Evolutionary conservation across 2,113 vertebrate species (phyloP).

Genomic region (Upupa epops): DNA sequence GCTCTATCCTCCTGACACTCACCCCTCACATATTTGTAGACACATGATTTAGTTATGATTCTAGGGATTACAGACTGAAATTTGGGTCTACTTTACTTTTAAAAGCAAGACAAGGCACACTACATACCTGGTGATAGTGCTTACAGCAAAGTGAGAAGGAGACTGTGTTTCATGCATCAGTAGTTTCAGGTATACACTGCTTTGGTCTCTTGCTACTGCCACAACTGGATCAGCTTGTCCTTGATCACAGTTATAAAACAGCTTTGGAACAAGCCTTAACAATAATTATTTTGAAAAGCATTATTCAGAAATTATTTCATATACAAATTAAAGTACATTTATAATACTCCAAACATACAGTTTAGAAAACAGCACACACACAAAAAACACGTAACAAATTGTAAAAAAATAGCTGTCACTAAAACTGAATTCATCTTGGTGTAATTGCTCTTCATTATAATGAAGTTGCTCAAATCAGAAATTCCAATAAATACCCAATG

Average conservation of each 20-base stretch:
- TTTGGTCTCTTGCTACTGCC: slow-evolving; percentile 92
- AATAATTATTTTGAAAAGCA: not conserved
- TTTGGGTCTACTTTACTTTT: not conserved
- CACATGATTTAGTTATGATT: not conserved
- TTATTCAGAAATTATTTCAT: not conserved
- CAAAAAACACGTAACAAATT: not conserved
- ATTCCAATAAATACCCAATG: not conserved
- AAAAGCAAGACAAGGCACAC: not conserved
- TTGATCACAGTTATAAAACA: slow-evolving; percentile 94
- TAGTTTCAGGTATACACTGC: slow-evolving; percentile 90
- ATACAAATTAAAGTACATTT: not conserved
- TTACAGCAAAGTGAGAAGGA: slow-evolving; percentile 91
- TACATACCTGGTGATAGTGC: slow-evolving; percentile 90
- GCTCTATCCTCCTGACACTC: no score
- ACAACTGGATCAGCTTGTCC: slow-evolving; percentile 94
- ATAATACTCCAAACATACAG: not conserved
- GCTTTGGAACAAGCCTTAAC: slow-evolving; percentile 86
- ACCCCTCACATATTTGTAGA: no score
- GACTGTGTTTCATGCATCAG: slow-evolving; percentile 96
- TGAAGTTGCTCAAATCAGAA: not conserved
- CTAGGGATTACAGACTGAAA: not conserved
- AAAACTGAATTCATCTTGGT: not conserved
- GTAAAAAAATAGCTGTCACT: not conserved
- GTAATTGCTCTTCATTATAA: not conserved
- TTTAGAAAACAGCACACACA: not conserved